These are phyloP conservation scores for Ammodytes dubius DNA, from an alignment of 2,113 vertebrate species.

Conservation along the genomic window DNA sequence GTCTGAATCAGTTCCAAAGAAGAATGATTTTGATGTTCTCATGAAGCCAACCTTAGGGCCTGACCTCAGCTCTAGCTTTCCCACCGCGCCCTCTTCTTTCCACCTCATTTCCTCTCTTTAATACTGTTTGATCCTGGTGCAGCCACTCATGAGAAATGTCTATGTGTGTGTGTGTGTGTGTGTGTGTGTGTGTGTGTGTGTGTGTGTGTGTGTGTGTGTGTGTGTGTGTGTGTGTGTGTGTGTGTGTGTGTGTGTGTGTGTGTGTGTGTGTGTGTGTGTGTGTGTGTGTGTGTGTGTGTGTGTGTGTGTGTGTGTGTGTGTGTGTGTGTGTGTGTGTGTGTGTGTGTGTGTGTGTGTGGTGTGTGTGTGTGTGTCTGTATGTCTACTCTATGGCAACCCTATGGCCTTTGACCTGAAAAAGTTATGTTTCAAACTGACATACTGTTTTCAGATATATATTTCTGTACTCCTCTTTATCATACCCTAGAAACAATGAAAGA, in stretches of 20 bases:
- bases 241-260: neutral
- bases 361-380: neutral
- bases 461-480: neutral
- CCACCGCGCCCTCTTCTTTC: neutral
- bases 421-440: neutral
- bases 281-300: neutral
- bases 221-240: neutral
- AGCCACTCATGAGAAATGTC: neutral
- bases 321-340: too few species aligned
- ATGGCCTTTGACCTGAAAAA: neutral
- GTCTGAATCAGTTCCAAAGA: neutral
- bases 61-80: neutral
- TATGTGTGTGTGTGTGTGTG: neutral
- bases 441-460: neutral
- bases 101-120: constrained; percentile 2
- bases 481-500: neutral
- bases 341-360: too few species aligned
- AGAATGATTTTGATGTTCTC: neutral
- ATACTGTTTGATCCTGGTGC: neutral
- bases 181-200: too few species aligned
- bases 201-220: too few species aligned
- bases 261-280: too few species aligned
- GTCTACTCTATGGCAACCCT: neutral
- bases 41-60: neutral
- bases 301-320: neutral